phyloP scores from a whole-genome alignment of 2,113 vertebrate genomes.

The Cyanoramphus novaezelandiae region DNA sequence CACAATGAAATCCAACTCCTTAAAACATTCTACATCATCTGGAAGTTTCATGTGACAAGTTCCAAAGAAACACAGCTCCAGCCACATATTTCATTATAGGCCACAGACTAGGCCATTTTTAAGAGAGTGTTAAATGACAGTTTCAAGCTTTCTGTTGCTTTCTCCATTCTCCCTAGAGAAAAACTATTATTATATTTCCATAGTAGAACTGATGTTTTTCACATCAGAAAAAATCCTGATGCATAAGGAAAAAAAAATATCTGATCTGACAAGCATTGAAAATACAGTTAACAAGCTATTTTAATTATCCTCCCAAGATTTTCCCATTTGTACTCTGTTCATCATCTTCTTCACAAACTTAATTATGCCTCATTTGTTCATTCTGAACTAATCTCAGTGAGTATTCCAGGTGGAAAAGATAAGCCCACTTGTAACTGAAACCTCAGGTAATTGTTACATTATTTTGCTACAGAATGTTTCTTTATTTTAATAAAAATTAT shows the following conservation, averaged over 20 bases:
- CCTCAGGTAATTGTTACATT: not conserved
- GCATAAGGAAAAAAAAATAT: not conserved
- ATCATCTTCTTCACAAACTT: slow-evolving; percentile 29
- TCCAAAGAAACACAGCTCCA: not conserved
- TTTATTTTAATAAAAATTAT: not conserved
- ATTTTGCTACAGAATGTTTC: not conserved
- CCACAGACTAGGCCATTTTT: not conserved
- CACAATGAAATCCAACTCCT: not conserved
- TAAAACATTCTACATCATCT: not conserved
- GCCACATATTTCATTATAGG: not conserved
- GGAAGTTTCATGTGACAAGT: not conserved
- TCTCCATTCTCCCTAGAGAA: not conserved
- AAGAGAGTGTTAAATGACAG: not conserved
- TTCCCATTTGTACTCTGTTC: slow-evolving; percentile 45
- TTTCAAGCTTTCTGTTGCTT: not conserved
- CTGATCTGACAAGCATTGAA: slow-evolving; percentile 14
- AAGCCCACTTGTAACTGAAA: not conserved
- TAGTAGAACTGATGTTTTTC: not conserved
- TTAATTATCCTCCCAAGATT: slow-evolving; percentile 44
- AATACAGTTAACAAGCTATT: slow-evolving; percentile 38
- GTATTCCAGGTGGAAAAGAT: slow-evolving; percentile 31
- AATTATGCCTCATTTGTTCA: slow-evolving; percentile 51
- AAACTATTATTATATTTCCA: not conserved
- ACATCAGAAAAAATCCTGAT: not conserved
- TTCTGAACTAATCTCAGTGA: not conserved